phyloP scores from a whole-genome alignment of 2,113 vertebrate species.

The Eolophus roseicapilla region DNA sequence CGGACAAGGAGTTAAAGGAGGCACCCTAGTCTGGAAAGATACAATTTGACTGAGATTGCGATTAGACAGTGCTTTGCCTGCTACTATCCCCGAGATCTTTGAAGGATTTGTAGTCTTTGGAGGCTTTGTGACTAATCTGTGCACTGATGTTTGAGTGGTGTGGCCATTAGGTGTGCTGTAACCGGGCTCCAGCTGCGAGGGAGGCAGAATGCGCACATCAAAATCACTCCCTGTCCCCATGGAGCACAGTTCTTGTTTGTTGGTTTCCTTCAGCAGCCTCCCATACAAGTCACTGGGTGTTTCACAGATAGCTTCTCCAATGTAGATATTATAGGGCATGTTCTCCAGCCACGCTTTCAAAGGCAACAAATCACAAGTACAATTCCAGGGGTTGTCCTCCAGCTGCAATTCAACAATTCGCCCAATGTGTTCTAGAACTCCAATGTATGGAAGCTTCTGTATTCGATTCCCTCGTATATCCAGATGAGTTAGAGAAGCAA shows the following conservation, averaged over 20 bases:
- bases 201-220: constrained; percentile 88
- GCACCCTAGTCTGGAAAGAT: constrained; percentile 92
- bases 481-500: constrained; percentile 96
- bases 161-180: constrained; percentile 83
- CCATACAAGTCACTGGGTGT: constrained; percentile 95
- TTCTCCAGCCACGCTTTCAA: constrained; percentile 98
- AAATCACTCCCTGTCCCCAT: constrained; percentile 94
- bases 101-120: constrained; percentile 94
- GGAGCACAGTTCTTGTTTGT: constrained; percentile 94
- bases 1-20: constrained; percentile 86
- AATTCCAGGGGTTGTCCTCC: constrained; percentile 99
- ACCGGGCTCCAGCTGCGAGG: constrained; percentile 81
- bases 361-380: constrained; percentile 94
- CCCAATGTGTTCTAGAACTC: constrained; percentile 96
- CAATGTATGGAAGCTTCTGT: constrained; percentile 96
- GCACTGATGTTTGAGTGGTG: constrained; percentile 81
- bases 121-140: constrained; percentile 85
- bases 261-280: constrained; percentile 94
- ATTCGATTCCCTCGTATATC: constrained; percentile 98
- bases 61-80: constrained; percentile 85
- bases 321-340: constrained; percentile 99
- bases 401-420: constrained; percentile 94
- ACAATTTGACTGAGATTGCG: constrained; percentile 89
- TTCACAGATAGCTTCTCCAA: constrained; percentile 97
- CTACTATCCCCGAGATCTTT: constrained; percentile 94